These are phyloP conservation scores for Meliscaeva auricollis DNA, from an alignment of 2,888 invertebrate species.

Conservation along the genomic window DNA sequence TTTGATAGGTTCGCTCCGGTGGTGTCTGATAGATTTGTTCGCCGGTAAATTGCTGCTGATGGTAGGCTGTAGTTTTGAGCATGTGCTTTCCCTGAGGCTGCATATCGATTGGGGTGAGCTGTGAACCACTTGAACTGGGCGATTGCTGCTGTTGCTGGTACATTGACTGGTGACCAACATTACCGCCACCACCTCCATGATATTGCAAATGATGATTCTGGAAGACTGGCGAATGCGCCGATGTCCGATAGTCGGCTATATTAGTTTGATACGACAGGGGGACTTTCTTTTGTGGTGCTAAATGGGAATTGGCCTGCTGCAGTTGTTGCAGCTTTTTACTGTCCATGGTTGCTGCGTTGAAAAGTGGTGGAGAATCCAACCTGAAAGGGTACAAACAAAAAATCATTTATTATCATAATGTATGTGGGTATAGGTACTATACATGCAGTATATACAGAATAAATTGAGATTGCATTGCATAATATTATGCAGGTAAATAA, in stretches of 20 bases:
- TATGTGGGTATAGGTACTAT: background rate
- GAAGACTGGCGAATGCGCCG: constrained; percentile 85
- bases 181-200: constrained; percentile 50
- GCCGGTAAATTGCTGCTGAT: constrained; percentile 85
- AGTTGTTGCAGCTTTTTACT: constrained; percentile 86
- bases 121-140: constrained; percentile 81
- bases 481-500: constrained; percentile 13
- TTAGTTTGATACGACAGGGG: constrained; percentile 84
- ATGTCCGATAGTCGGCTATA: constrained; percentile 84
- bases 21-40: constrained; percentile 83
- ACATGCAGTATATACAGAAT: too few species aligned
- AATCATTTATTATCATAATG: background rate
- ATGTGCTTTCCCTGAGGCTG: constrained; percentile 82
- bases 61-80: constrained; percentile 83
- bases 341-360: constrained; percentile 88
- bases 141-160: constrained; percentile 75
- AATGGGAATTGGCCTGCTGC: constrained; percentile 82
- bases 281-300: constrained; percentile 85
- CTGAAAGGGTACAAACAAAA: constrained; percentile 82
- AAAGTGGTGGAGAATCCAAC: constrained; percentile 90
- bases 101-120: constrained; percentile 81
- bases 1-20: constrained; percentile 86
- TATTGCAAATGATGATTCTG: constrained; percentile 79
- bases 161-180: constrained; percentile 44
- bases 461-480: constrained; percentile 42